Conservation (phyloP, 2,888 invertebrate genomes). For the Prostheceraeus crozeri region DNA sequence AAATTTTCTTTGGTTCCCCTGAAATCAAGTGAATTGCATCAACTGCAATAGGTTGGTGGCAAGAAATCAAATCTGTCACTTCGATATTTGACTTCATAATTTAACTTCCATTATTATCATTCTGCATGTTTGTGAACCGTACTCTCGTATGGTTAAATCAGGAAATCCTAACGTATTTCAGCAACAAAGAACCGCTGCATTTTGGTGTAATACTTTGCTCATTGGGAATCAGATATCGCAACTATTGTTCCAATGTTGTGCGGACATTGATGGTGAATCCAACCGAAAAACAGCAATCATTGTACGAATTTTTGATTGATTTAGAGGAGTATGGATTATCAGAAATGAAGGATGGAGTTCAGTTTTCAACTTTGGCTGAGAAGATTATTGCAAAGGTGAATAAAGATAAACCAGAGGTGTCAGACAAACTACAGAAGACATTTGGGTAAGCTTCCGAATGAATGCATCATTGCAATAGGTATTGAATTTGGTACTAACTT, state of each 20-base stretch:
- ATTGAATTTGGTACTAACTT: not conserved
- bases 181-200: conserved; percentile 84
- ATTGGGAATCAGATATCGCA: conserved; percentile 86
- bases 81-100: too few relatives aligned
- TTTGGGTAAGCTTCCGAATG: conserved; percentile 64
- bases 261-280: conserved; percentile 93
- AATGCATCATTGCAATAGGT: not conserved
- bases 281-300: conserved; percentile 65
- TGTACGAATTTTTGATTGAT: conserved; percentile 80
- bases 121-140: too few relatives aligned
- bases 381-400: conserved; percentile 71
- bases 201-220: conserved; percentile 93
- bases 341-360: conserved; percentile 65
- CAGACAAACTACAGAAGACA: conserved; percentile 82
- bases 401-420: conserved; percentile 73
- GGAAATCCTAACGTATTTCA: too few relatives aligned
- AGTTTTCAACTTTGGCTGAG: conserved; percentile 5
- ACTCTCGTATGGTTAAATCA: too few relatives aligned
- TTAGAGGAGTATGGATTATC: conserved; percentile 83
- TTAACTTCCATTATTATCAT: too few relatives aligned
- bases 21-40: too few relatives aligned
- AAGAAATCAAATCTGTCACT: too few relatives aligned
- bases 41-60: too few relatives aligned
- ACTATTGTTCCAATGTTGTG: conserved; percentile 94
- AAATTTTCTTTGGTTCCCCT: too few relatives aligned